Percentiles rank a stretch among this genome's conserved stretches.
These are phyloP conservation scores for Poecilia picta DNA, from an alignment of 2,797 vertebrate species.

Conservation along the genomic window DNA sequence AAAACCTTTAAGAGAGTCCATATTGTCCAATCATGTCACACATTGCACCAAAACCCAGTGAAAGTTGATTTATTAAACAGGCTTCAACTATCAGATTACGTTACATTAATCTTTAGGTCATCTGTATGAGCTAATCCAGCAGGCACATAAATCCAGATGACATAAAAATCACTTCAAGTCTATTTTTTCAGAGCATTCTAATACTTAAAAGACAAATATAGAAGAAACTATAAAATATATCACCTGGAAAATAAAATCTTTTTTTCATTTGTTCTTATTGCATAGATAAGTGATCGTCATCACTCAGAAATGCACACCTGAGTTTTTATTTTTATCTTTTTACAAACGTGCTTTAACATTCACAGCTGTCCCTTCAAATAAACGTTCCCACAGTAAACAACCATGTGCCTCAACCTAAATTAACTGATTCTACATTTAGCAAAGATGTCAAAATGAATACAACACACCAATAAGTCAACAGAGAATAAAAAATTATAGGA, in stretches of 20 bases:
- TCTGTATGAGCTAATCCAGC: slow-evolving; percentile 65
- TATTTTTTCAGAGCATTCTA: slow-evolving; percentile 45
- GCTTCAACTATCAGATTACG: slow-evolving; percentile 32
- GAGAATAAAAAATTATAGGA: slow-evolving; percentile 13
- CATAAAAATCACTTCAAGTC: slow-evolving; percentile 46
- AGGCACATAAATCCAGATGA: slow-evolving; percentile 75
- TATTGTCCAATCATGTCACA: slow-evolving; percentile 18
- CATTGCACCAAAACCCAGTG: slow-evolving; percentile 45
- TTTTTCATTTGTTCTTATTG: slow-evolving; percentile 44
- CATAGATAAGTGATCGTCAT: slow-evolving; percentile 68
- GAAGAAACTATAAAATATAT: slow-evolving; percentile 43
- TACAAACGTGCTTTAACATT: slow-evolving; percentile 47
- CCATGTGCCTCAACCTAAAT: slow-evolving; percentile 32
- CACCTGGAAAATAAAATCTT: slow-evolving; percentile 41
- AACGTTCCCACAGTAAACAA: slow-evolving; percentile 17
- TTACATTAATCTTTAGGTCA: slow-evolving; percentile 52
- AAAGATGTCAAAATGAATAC: slow-evolving; percentile 26
- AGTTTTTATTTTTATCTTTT: slow-evolving; percentile 16
- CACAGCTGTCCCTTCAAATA: slow-evolving; percentile 46
- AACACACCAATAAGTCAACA: slow-evolving; percentile 31
- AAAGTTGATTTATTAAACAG: slow-evolving; percentile 40
- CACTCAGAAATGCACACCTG: slow-evolving; percentile 31
- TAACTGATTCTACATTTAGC: slow-evolving; percentile 24
- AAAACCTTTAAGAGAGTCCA: slow-evolving; percentile 26
- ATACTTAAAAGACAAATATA: slow-evolving; percentile 26